Evolutionary conservation across 1,140 invertebrate genomes (phyloP).

Genomic region (Zaprionus capensis): DNA sequence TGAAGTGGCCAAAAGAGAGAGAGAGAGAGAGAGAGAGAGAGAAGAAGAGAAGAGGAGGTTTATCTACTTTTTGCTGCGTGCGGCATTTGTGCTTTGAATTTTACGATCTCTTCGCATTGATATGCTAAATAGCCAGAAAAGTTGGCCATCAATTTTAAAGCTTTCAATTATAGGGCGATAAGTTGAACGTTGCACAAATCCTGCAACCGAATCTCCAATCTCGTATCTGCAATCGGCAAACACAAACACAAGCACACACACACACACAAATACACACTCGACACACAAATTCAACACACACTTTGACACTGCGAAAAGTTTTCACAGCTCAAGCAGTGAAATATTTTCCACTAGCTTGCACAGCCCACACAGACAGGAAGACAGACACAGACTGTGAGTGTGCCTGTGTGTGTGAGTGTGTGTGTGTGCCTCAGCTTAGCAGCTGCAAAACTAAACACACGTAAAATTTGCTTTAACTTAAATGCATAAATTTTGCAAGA

Average conservation of each 20-base stretch:
- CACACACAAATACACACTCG: conserved; percentile 6
- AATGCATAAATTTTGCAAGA: conserved; percentile 70
- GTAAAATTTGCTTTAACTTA: conserved; percentile 55
- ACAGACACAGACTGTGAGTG: conserved; percentile 20
- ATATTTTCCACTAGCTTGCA: conserved; percentile 65
- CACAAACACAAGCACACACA: conserved; percentile 20
- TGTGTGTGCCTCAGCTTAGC: conserved; percentile 31
- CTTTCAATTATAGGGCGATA: conserved; percentile 75
- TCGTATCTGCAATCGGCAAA: conserved; percentile 26
- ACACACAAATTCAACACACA: conserved; percentile 6
- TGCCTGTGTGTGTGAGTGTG: conserved; percentile 8
- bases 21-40: no score
- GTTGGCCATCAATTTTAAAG: conserved; percentile 73
- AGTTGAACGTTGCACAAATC: conserved; percentile 61
- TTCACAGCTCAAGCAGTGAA: conserved; percentile 37
- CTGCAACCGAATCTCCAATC: conserved; percentile 32
- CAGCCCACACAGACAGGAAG: conserved; percentile 8
- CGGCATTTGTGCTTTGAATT: conserved; percentile 7
- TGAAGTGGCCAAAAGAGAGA: conserved; percentile 11
- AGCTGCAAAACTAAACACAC: conserved; percentile 55
- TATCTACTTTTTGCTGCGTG: conserved; percentile 23
- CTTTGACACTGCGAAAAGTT: conserved; percentile 34
- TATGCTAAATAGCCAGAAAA: conserved; percentile 56
- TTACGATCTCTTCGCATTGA: conserved; percentile 26
- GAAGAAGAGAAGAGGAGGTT: background rate